phyloP scores from a whole-genome alignment of 1,140 invertebrate genomes.

The Pseudobourletiella spinata region DNA sequence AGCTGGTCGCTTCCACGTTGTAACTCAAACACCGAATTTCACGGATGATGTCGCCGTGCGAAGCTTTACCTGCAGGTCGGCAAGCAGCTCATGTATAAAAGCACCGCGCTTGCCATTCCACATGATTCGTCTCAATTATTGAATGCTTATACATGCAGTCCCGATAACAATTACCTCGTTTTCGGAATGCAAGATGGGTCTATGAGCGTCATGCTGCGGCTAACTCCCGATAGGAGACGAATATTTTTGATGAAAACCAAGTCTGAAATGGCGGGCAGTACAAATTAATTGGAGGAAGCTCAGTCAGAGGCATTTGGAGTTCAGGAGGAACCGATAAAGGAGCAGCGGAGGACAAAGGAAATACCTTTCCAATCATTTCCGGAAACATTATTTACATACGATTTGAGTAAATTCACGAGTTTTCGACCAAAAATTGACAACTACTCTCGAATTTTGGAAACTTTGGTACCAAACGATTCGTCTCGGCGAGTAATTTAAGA shows the following conservation, averaged over 20 bases:
- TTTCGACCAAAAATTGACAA: too few species aligned
- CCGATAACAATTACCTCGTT: slow-evolving; percentile 48
- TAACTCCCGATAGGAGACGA: too few species aligned
- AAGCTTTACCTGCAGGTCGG: slow-evolving; percentile 48
- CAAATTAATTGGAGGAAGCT: too few species aligned
- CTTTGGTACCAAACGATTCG: too few species aligned
- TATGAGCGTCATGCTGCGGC: slow-evolving; percentile 53
- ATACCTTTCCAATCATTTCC: slow-evolving; percentile 8
- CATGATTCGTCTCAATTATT: background rate
- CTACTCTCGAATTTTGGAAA: too few species aligned
- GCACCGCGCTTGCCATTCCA: background rate
- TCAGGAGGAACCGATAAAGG: background rate
- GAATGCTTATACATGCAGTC: slow-evolving; percentile 35
- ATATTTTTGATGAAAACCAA: too few species aligned
- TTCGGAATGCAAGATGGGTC: slow-evolving; percentile 59
- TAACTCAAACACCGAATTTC: slow-evolving; percentile 42
- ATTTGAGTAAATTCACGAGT: too few species aligned
- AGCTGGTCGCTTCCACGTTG: slow-evolving; percentile 29
- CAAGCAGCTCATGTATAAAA: slow-evolving; percentile 1
- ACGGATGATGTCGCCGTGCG: slow-evolving; percentile 50
- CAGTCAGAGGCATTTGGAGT: too few species aligned
- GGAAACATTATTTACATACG: slow-evolving; percentile 33
- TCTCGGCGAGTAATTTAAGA: too few species aligned
- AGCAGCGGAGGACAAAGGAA: slow-evolving; percentile 6
- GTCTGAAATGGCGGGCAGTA: too few species aligned